Percentiles rank a stretch among this genome's conserved stretches.
Conservation (phyloP, 2,797 vertebrate species). For the Momotus momota region DNA sequence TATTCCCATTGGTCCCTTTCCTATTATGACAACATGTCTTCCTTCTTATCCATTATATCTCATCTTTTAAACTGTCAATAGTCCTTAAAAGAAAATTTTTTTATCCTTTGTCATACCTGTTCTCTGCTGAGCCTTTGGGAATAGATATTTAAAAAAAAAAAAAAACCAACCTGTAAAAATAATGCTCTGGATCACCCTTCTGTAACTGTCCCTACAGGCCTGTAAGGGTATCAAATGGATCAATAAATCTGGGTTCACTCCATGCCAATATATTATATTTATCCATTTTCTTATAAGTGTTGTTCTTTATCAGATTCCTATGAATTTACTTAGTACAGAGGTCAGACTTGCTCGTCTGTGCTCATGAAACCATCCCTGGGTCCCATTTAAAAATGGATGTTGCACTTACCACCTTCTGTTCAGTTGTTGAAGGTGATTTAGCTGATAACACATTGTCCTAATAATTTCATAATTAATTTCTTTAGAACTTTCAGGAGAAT, state of each 20-base stretch:
- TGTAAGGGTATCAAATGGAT: not conserved
- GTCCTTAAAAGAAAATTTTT: not conserved
- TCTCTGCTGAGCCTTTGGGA: not conserved
- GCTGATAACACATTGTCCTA: not conserved
- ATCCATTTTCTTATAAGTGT: not conserved
- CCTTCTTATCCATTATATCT: not conserved
- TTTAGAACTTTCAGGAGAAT: not conserved
- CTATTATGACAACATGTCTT: not conserved
- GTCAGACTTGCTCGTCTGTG: not conserved
- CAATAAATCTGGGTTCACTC: not conserved
- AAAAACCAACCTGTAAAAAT: not conserved
- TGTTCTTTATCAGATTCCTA: not conserved
- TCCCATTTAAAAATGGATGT: not conserved
- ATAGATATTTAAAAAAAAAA: not conserved
- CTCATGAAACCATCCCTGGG: not conserved
- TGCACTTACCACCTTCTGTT: not conserved
- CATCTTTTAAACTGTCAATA: not conserved
- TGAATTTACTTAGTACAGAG: not conserved
- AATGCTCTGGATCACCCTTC: not conserved
- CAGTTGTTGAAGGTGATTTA: not conserved
- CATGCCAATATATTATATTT: not conserved
- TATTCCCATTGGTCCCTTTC: not conserved
- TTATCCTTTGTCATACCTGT: not conserved
- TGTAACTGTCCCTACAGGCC: not conserved
- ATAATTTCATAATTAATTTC: not conserved